Percentiles rank a stretch among this genome's conserved stretches.
These are phyloP conservation scores for Proctacanthus coquilletti DNA, from an alignment of 1,140 invertebrate species.

Conservation along the genomic window DNA sequence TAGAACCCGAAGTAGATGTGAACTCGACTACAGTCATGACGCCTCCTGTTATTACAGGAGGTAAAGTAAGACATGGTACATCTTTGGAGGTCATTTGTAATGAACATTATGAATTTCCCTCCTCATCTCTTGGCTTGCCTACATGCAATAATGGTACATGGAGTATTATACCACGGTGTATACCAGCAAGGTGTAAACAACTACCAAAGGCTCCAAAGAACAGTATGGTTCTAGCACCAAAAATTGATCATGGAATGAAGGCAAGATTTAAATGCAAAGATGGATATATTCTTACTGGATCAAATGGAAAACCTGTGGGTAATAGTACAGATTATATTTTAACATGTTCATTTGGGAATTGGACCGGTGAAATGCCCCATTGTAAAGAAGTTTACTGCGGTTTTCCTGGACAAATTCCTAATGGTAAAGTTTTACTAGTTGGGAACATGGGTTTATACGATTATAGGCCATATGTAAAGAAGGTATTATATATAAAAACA, in stretches of 20 bases:
- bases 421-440: constrained; percentile 85
- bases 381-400: constrained; percentile 89
- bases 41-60: constrained; percentile 33
- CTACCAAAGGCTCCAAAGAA: constrained; percentile 76
- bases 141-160: constrained; percentile 92
- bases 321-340: constrained; percentile 42
- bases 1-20: constrained; percentile 24
- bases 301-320: constrained; percentile 30
- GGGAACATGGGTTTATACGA: constrained; percentile 96
- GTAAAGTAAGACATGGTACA: constrained; percentile 64
- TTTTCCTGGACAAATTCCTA: constrained; percentile 78
- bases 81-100: constrained; percentile 74
- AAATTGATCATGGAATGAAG: constrained; percentile 87
- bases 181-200: constrained; percentile 76
- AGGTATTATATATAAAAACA: too few species aligned
- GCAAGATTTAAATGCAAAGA: constrained; percentile 86
- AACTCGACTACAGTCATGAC: constrained; percentile 29
- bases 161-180: constrained; percentile 81
- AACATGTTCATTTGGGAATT: constrained; percentile 82
- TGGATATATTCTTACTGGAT: constrained; percentile 67
- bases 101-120: constrained; percentile 66
- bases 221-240: constrained; percentile 90
- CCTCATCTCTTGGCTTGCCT: constrained; percentile 22
- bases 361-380: constrained; percentile 71
- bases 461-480: constrained; percentile 88